Evolutionary conservation across 2,888 invertebrate species (phyloP).

Genomic region (Parasteatoda lunata): DNA sequence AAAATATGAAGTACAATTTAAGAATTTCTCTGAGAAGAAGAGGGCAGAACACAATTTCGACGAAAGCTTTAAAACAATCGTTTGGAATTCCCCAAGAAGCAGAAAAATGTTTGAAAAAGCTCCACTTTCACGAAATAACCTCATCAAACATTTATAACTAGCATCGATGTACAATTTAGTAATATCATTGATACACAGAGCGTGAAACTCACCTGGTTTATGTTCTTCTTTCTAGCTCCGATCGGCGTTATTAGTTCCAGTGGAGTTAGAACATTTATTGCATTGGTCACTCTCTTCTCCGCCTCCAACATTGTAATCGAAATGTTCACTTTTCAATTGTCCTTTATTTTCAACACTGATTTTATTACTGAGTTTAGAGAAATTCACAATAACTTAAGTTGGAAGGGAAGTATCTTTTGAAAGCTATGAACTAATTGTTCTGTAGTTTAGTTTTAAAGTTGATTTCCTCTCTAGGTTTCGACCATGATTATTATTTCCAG

Average conservation of each 20-base stretch:
- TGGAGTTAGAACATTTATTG: constrained; percentile 58
- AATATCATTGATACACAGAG: neutral
- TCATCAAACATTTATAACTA: neutral
- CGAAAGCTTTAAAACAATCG: too few relatives aligned
- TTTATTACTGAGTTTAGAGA: too few relatives aligned
- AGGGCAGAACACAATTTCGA: too few relatives aligned
- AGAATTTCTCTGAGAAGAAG: too few relatives aligned
- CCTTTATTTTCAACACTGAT: too few relatives aligned
- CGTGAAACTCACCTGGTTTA: constrained; percentile 54
- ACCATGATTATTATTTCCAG: too few relatives aligned
- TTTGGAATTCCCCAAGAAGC: neutral
- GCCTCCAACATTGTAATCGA: constrained; percentile 35
- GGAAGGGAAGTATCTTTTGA: too few relatives aligned
- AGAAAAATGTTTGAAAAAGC: neutral
- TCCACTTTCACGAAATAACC: neutral
- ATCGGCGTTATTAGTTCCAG: constrained; percentile 59
- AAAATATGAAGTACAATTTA: too few relatives aligned
- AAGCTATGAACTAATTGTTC: too few relatives aligned
- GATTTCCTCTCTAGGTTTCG: too few relatives aligned
- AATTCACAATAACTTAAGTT: too few relatives aligned
- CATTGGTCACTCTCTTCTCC: constrained; percentile 42
- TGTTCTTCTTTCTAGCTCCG: constrained; percentile 43
- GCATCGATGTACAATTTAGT: neutral
- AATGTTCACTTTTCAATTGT: neutral
- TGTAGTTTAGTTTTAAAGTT: too few relatives aligned